phyloP scores from a whole-genome alignment of 2,888 invertebrate genomes.

The Ephialtes manifestator region DNA sequence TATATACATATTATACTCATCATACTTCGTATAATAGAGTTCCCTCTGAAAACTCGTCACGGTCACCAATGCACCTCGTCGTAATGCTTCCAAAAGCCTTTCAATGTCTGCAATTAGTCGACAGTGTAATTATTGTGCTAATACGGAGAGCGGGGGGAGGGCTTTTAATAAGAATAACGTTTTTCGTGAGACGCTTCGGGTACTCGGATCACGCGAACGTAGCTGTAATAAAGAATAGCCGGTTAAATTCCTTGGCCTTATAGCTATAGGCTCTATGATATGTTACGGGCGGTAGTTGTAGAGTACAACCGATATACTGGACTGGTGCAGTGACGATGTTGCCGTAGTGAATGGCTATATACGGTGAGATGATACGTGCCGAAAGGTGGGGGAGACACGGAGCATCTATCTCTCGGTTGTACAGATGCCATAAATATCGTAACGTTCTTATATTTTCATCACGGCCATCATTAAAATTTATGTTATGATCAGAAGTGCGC shows the following conservation, averaged over 20 bases:
- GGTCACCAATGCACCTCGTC: slow-evolving; percentile 58
- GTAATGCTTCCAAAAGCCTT: slow-evolving; percentile 58
- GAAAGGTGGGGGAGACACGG: slow-evolving; percentile 24
- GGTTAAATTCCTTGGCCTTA: slow-evolving; percentile 47
- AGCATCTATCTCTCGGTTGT: slow-evolving; percentile 50
- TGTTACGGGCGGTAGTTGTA: background rate
- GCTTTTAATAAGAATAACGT: slow-evolving; percentile 47
- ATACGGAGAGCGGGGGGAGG: slow-evolving; percentile 18
- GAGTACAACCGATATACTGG: slow-evolving; percentile 8
- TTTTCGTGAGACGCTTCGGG: slow-evolving; percentile 39
- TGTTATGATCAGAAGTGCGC: slow-evolving; percentile 85
- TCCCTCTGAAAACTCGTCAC: slow-evolving; percentile 62
- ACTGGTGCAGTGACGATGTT: slow-evolving; percentile 14
- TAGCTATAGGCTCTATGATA: background rate
- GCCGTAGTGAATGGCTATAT: background rate
- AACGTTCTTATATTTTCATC: slow-evolving; percentile 86
- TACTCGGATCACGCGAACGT: slow-evolving; percentile 63
- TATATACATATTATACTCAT: slow-evolving; percentile 33
- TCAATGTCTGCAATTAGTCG: slow-evolving; percentile 67
- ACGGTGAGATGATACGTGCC: slow-evolving; percentile 7
- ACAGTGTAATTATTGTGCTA: slow-evolving; percentile 60
- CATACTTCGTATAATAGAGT: slow-evolving; percentile 47
- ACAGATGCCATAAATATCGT: slow-evolving; percentile 81
- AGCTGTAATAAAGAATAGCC: slow-evolving; percentile 60
- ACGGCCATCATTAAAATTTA: slow-evolving; percentile 85